phyloP scores from a whole-genome alignment of 1,140 invertebrate species.

The Littorina saxatilis region DNA sequence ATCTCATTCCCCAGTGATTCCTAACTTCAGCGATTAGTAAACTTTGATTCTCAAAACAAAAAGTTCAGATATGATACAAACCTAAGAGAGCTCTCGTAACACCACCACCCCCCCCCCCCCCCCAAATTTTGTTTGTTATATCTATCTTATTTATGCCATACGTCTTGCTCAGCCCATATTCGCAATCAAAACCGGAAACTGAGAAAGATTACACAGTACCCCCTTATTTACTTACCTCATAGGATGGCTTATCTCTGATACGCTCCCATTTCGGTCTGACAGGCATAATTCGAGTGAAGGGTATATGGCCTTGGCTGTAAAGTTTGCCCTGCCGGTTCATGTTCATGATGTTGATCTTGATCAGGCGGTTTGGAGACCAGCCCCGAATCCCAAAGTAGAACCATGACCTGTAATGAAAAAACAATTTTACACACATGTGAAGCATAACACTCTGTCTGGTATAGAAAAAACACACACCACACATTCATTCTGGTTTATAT shows the following conservation, averaged over 20 bases:
- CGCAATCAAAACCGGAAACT: no score
- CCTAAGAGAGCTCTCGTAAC: no score
- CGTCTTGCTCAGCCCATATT: no score
- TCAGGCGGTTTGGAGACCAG: constrained; percentile 78
- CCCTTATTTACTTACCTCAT: constrained; percentile 71
- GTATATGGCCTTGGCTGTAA: constrained; percentile 93
- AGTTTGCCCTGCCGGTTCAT: constrained; percentile 93
- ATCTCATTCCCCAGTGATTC: no score
- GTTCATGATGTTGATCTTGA: constrained; percentile 91
- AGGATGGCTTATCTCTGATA: constrained; percentile 78
- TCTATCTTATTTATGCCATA: no score
- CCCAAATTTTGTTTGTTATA: no score
- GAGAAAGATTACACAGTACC: no score
- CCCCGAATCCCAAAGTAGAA: constrained; percentile 92
- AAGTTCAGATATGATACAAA: no score
- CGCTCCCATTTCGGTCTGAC: constrained; percentile 86
- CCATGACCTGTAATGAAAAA: constrained; percentile 83
- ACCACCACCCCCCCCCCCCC: no score
- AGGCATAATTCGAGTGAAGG: constrained; percentile 81
- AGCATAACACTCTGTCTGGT: not conserved
- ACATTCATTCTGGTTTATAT: not conserved
- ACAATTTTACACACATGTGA: not conserved
- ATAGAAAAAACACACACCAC: not conserved
- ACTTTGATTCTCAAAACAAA: no score
- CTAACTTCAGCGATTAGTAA: no score